A percentile compares a stretch with the other conserved stretches of the same genome.
Evolutionary conservation across 2,113 vertebrate species (phyloP).

Genomic region (Pachypanchax playfairii): DNA sequence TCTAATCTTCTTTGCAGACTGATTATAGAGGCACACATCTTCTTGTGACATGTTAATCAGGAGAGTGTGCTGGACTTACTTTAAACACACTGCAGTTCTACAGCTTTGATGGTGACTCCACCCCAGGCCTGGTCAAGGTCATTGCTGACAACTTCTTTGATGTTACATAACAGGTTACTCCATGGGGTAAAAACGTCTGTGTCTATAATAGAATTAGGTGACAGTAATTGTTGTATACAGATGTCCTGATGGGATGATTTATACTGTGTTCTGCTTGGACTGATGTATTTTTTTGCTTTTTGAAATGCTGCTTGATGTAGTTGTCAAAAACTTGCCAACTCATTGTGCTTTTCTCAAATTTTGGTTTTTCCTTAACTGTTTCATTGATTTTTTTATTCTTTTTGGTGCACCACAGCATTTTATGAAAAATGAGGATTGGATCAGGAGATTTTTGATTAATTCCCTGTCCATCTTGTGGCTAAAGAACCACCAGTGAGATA

Average conservation of each 20-base stretch:
- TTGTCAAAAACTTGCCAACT: conserved; percentile 35
- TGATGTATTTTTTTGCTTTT: background rate
- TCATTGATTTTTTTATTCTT: conserved; percentile 79
- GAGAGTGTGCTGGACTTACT: conserved; percentile 39
- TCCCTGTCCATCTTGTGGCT: conserved; percentile 38
- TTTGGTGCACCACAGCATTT: conserved; percentile 21
- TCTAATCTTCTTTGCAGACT: conserved; percentile 48
- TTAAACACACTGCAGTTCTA: conserved; percentile 32
- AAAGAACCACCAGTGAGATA: conserved; percentile 39
- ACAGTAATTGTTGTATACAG: conserved; percentile 42
- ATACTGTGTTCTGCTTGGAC: background rate
- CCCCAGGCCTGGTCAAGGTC: conserved; percentile 57
- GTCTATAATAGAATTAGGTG: conserved; percentile 27
- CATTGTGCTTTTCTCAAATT: conserved; percentile 57
- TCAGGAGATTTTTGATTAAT: conserved; percentile 69
- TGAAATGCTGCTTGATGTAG: background rate
- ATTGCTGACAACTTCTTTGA: conserved; percentile 67
- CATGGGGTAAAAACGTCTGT: conserved; percentile 44
- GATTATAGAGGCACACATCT: conserved; percentile 49
- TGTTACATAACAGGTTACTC: conserved; percentile 48
- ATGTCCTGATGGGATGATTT: conserved; percentile 20
- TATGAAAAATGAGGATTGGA: conserved; percentile 68
- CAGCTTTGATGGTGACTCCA: conserved; percentile 57
- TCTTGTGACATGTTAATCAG: conserved; percentile 70
- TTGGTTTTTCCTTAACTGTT: conserved; percentile 57